Conservation (phyloP, 2,113 vertebrate species). For the Strix uralensis region DNA sequence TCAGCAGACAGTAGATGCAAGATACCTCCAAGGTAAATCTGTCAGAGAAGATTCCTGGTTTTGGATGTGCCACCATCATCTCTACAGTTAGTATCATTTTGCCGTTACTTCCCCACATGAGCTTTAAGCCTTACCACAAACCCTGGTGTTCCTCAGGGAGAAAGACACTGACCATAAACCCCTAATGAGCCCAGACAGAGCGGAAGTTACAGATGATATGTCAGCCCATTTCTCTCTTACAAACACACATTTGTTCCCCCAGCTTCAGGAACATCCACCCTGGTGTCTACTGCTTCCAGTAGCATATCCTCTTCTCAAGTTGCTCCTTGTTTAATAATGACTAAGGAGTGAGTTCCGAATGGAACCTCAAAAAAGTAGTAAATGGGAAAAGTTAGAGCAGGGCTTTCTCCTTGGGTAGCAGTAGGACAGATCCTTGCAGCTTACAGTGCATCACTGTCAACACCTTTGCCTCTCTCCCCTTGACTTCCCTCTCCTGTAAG, state of each 20-base stretch:
- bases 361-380: neutral
- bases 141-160: neutral
- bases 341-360: neutral
- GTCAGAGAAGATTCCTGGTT: neutral
- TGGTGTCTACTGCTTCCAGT: neutral
- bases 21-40: neutral
- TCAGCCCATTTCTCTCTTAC: neutral
- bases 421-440: conserved; percentile 8
- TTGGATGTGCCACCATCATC: neutral
- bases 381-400: neutral
- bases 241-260: neutral
- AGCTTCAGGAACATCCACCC: neutral
- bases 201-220: neutral
- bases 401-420: neutral
- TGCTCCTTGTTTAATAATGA: neutral
- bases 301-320: neutral
- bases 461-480: neutral
- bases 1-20: neutral
- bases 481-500: neutral
- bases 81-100: neutral
- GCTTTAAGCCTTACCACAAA: neutral
- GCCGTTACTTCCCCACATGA: neutral
- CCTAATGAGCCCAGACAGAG: neutral
- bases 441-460: neutral
- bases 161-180: neutral